Evolutionary conservation across 2,113 vertebrate species (phyloP), one percentile per base, ranked within the genome.

Genomic region (Dolichotis patagonum): DNA sequence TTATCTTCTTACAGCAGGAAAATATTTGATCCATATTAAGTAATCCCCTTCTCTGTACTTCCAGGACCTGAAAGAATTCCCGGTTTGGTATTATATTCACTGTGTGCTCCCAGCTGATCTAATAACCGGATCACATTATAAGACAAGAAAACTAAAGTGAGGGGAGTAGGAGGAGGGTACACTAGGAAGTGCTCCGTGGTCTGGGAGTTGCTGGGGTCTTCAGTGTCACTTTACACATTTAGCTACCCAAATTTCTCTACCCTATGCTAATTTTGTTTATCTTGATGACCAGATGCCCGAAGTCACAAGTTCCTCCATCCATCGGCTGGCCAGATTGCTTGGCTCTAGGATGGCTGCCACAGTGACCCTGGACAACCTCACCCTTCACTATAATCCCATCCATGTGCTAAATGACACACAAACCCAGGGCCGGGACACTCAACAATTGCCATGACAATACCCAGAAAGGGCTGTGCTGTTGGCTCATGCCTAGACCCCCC

Each of bases 1-100:
- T 80, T 85, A 62, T 11, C 46, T 96, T 91, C 88, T 94, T 88
- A 71, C 75, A 85, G 63, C 43, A 94, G 71, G 94, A 94, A 90
- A 87, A 49, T 49, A 54, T 80, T 90, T 92, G 65, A 80, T 91
- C 30, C 20, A n/a, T n/a, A n/a, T n/a, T n/a, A n/a, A n/a, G n/a
- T n/a, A n/a, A n/a, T n/a, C n/a, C n/a, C n/a, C n/a, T n/a, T n/a
- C n/a, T n/a, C n/a, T n/a, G n/a, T 88, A 73, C 32, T 82, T 90
- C 43, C n/a, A 90, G 71, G 43, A 85, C 22, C 73, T 85, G 24
- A 38, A 81, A 85, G 58, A 91, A 93, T 78, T 83, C 52, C 14
- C 19, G 87, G 60, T 71, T 87, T 78, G 43, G 9, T 63, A 49
- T 90, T 84, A 65, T 17, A 63, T 32, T 54, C 32, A 85, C n/a